A percentile compares a stretch with the other conserved stretches of the same genome.
phyloP scores from a whole-genome alignment of 2,797 vertebrate species.

The Champsocephalus esox region DNA sequence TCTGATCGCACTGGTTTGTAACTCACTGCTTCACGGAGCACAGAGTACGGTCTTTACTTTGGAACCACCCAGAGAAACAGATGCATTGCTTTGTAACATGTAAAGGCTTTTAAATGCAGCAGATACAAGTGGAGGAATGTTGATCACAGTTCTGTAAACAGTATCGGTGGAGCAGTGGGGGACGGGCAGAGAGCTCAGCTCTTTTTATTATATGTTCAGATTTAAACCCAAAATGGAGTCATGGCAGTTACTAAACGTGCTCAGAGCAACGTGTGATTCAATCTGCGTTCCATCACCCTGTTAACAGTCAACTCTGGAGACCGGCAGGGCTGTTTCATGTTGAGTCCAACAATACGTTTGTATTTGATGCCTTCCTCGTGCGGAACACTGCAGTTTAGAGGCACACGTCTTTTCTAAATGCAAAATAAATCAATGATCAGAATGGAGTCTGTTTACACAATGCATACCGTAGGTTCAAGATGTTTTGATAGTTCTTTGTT shows the following conservation, averaged over 20 bases:
- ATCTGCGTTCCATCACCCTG: slow-evolving; percentile 37
- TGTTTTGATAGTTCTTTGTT: background rate
- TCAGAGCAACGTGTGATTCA: slow-evolving; percentile 46
- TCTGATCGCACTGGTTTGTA: background rate
- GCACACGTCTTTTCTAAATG: background rate
- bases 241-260: slow-evolving; percentile 42
- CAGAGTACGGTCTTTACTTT: slow-evolving; percentile 1
- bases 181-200: slow-evolving; percentile 31
- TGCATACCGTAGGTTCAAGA: background rate
- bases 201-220: slow-evolving; percentile 17
- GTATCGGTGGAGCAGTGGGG: slow-evolving; percentile 33
- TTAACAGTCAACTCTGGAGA: slow-evolving; percentile 20
- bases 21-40: background rate
- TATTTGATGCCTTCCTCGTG: background rate
- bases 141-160: slow-evolving; percentile 41
- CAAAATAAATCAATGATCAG: background rate
- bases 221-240: slow-evolving; percentile 51
- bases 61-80: slow-evolving; percentile 10
- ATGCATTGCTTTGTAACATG: background rate
- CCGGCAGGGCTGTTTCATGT: background rate
- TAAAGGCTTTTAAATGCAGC: slow-evolving; percentile 16
- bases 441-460: background rate
- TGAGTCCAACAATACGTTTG: background rate
- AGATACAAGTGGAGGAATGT: slow-evolving; percentile 42
- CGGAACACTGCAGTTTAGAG: background rate